phyloP scores from a whole-genome alignment of 2,888 invertebrate genomes.

The Leptopterna dolabrata region DNA sequence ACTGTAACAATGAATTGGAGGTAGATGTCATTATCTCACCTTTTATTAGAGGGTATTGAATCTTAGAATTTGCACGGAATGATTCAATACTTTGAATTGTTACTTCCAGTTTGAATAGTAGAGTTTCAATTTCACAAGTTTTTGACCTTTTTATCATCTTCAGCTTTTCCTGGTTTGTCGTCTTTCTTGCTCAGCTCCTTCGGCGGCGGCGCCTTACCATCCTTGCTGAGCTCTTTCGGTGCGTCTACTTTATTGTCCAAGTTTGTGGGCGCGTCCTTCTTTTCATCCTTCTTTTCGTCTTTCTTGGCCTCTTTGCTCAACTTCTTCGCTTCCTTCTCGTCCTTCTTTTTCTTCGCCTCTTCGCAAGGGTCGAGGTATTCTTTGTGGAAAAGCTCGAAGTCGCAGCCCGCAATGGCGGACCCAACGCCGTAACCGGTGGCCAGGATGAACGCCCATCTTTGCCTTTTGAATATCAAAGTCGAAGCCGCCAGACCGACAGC shows the following conservation, averaged over 20 bases:
- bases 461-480: conserved; percentile 25
- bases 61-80: not conserved
- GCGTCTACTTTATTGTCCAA: not conserved
- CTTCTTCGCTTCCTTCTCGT: not conserved
- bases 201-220: not conserved
- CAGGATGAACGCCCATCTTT: conserved; percentile 34
- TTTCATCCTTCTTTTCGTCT: not conserved
- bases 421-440: conserved; percentile 16
- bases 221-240: not conserved
- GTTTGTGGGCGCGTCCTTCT: not conserved
- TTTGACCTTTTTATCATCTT: not conserved
- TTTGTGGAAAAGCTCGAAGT: conserved; percentile 19
- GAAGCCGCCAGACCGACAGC: conserved; percentile 31
- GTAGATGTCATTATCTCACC: not conserved
- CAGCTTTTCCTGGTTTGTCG: not conserved
- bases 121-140: not conserved
- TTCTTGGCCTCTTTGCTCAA: not conserved
- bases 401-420: conserved; percentile 33
- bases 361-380: conserved; percentile 30
- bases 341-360: conserved; percentile 1
- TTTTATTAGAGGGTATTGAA: not conserved
- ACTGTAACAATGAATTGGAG: no score
- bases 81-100: not conserved
- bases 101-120: no score
- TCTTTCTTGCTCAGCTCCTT: not conserved